Base-by-base conservation (phyloP, 2,888 invertebrate species). In the Scaptomyza parva region DNA sequence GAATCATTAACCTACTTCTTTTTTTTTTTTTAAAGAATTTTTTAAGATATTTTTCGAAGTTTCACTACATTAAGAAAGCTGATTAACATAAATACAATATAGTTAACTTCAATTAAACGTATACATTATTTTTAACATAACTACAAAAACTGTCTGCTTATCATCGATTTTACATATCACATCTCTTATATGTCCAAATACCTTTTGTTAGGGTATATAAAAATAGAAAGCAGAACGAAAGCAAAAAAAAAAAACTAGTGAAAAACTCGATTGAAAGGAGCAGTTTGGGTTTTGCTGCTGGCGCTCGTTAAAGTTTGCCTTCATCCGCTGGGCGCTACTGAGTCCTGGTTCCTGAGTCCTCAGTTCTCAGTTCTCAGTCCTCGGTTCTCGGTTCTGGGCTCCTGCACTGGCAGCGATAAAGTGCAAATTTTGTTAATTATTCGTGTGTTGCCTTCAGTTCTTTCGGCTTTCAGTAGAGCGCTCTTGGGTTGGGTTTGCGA, bases 401-500 rank as follows among this genome's bases (percentile, higher is more conserved):
- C 52, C 81, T 79, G 76, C 85, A 85, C 75, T 74, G 70, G 65
- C 72, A 73, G 86, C 86, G 86, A 87, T 87, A 87, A 88, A 89
- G 89, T 89, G 86, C 88, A 89, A 87, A 89, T 87, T 86, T 87
- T 89, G 86, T 86, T 86, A 86, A 86, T 86, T 86, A 89, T 86
- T 86, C 86, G 77, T 84, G 78, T 83, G 80, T 75, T 79, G 72
- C 66, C 76, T 75, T 54, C 70, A 75, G 55, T 64, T 58, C 57
- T 17, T 24, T 58, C 17, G 17, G 14, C 11, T 17, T 50, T 35
- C 35, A 14, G 26, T 17, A 24, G 22, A 44, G 22, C 26, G 22
- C 26, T 43, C 37, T 43, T 28, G 17, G 45, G 48, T n/a, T 20
- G 28, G 9, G n/a, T n/a, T n/a, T n/a, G 51, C 55, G 70, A 70